These are phyloP conservation scores for Myotis davidii DNA, from an alignment of 2,113 vertebrate species.

Conservation along the genomic window DNA sequence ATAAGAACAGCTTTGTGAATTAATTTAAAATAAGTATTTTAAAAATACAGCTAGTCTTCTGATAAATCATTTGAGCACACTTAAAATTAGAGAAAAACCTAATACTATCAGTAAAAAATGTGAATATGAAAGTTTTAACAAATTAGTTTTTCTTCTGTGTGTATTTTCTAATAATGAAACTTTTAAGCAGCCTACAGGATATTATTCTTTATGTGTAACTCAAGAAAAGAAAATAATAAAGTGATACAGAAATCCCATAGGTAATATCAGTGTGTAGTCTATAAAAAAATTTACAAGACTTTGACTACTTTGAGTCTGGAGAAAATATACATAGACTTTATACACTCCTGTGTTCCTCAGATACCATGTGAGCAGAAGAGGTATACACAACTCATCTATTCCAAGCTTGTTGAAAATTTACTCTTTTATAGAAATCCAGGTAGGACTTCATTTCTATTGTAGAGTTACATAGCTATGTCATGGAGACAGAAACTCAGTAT, in stretches of 20 bases:
- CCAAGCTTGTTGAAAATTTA: neutral
- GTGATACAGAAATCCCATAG: neutral
- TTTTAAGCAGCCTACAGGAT: neutral
- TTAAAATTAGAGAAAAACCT: slow-evolving; percentile 20
- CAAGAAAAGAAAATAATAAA: neutral
- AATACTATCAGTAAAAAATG: neutral
- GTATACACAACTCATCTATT: neutral
- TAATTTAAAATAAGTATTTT: slow-evolving; percentile 21
- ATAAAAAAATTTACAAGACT: neutral
- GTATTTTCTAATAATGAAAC: neutral
- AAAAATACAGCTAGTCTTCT: neutral
- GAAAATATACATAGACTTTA: neutral
- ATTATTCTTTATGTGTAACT: neutral
- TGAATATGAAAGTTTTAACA: neutral
- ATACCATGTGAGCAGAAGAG: neutral
- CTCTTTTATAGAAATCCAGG: neutral
- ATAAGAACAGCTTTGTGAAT: neutral
- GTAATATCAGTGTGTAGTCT: neutral
- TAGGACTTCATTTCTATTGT: neutral
- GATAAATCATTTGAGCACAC: neutral
- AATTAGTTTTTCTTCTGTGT: neutral
- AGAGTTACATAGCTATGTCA: neutral
- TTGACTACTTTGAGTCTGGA: neutral
- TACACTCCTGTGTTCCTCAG: neutral
- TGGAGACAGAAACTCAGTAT: neutral